Percentiles rank a stretch among this genome's conserved stretches.
Evolutionary conservation across 2,888 invertebrate genomes (phyloP).

Genomic region (Eristalis pertinax): DNA sequence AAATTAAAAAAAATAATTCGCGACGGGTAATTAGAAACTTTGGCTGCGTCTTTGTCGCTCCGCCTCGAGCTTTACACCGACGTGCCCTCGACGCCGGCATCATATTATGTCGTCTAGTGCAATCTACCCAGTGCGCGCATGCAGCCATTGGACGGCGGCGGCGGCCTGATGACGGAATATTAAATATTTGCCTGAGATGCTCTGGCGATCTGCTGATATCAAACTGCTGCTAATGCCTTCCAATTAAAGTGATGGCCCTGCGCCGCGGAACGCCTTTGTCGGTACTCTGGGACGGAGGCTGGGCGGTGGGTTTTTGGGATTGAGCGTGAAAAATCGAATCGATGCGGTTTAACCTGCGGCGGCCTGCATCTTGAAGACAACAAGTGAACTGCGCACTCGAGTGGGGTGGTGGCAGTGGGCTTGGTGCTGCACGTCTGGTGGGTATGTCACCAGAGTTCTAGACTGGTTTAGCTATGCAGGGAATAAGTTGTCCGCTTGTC

Average conservation of each 20-base stretch:
- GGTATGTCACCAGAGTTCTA: neutral
- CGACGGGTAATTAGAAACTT: slow-evolving; percentile 69
- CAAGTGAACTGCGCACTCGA: slow-evolving; percentile 12
- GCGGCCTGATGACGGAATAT: slow-evolving; percentile 39
- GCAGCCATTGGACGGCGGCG: neutral
- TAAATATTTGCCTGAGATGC: slow-evolving; percentile 44
- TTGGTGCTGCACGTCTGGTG: neutral
- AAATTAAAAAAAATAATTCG: slow-evolving; percentile 65
- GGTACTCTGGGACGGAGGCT: slow-evolving; percentile 9
- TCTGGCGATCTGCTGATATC: neutral
- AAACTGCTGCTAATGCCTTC: slow-evolving; percentile 63
- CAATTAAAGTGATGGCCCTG: slow-evolving; percentile 54
- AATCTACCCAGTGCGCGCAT: slow-evolving; percentile 24
- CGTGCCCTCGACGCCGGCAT: neutral
- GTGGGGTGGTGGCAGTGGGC: neutral
- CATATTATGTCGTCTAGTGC: slow-evolving; percentile 46
- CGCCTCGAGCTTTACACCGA: neutral
- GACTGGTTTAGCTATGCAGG: no score
- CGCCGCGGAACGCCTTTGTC: slow-evolving; percentile 41
- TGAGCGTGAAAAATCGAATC: slow-evolving; percentile 52
- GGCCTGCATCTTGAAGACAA: slow-evolving; percentile 8
- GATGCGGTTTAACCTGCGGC: slow-evolving; percentile 15
- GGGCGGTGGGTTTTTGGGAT: slow-evolving; percentile 22
- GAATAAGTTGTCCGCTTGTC: no score
- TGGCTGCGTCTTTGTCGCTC: slow-evolving; percentile 25